Evolutionary conservation across 2,113 vertebrate genomes (phyloP).

Genomic region (Calyptommatus sinebrachiatus): DNA sequence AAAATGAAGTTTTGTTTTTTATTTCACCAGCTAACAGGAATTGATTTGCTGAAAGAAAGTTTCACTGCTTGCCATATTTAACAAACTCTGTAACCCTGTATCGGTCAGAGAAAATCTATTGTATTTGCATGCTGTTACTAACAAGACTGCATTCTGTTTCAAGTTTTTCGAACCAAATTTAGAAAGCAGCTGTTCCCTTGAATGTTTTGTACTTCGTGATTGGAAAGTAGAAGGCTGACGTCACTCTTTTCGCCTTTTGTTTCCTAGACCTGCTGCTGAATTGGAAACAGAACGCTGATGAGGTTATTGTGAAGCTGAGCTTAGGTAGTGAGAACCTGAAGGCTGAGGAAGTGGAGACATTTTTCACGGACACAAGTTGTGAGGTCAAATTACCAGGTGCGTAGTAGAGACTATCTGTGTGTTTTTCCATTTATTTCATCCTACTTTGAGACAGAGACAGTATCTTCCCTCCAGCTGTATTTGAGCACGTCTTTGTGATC

Average conservation of each 20-base stretch:
- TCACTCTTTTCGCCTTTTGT: background rate
- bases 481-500: background rate
- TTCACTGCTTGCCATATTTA: background rate
- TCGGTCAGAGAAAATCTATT: background rate
- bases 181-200: background rate
- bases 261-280: constrained; percentile 86
- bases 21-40: too few species aligned
- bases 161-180: accelerated
- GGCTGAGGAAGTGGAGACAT: constrained; percentile 78
- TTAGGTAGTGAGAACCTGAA: constrained; percentile 77
- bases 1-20: background rate
- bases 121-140: background rate
- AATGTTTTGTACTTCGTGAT: background rate
- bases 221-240: constrained; percentile 5
- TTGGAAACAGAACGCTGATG: constrained; percentile 92
- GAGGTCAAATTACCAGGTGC: constrained; percentile 86
- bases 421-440: background rate
- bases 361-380: constrained; percentile 88
- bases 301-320: constrained; percentile 88
- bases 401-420: background rate
- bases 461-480: background rate
- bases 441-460: background rate
- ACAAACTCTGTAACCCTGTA: background rate
- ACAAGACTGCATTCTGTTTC: background rate
- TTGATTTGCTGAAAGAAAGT: too few species aligned